Conservation (phyloP, 2,113 vertebrate genomes). For the Eulemur rufifrons region DNA sequence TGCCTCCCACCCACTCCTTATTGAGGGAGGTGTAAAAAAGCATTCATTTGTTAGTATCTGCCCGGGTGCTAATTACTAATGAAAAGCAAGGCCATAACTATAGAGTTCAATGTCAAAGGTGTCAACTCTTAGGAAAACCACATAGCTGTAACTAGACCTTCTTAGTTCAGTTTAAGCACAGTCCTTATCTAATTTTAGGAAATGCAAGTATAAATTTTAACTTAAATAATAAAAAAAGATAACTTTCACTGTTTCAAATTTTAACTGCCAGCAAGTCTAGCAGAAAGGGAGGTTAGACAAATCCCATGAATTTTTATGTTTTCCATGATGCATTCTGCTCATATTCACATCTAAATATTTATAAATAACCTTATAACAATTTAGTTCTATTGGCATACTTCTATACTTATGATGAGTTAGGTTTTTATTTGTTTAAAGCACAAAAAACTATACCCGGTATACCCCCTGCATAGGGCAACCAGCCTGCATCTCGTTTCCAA, state of each 20-base stretch:
- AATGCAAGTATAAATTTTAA: neutral
- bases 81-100: neutral
- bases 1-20: neutral
- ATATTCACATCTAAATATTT: neutral
- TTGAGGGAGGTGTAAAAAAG: neutral
- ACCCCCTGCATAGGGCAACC: too few species aligned
- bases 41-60: neutral
- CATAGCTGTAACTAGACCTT: rapidly evolving
- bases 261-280: neutral
- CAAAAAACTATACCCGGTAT: neutral
- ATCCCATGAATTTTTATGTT: neutral
- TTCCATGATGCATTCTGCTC: neutral
- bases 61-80: neutral
- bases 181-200: neutral
- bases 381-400: neutral
- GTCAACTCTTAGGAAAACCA: neutral
- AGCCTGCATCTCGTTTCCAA: neutral
- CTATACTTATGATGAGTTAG: neutral
- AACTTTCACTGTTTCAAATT: neutral
- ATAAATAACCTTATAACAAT: neutral
- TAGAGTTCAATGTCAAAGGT: neutral
- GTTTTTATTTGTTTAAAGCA: neutral
- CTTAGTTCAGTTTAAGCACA: neutral
- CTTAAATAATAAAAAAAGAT: neutral
- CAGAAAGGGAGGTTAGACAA: neutral